Conservation (phyloP, 2,113 vertebrate genomes). For the Axis porcinus region DNA sequence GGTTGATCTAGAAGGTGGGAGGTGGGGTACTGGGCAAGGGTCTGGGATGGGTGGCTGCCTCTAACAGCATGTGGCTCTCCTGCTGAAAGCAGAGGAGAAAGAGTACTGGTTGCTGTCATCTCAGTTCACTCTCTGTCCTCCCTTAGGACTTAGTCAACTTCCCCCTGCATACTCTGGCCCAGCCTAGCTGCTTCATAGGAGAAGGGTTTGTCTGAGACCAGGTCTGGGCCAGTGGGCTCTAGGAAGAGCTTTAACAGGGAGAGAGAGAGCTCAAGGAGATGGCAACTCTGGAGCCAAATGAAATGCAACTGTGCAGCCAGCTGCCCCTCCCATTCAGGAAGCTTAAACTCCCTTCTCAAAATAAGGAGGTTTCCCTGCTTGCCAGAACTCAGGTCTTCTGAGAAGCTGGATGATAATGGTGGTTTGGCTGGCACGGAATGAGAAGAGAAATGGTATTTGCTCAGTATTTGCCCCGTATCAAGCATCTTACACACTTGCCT, state of each 20-base stretch:
- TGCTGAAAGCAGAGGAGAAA: neutral
- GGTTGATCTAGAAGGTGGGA: neutral
- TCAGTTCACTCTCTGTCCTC: neutral
- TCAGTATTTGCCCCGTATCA: neutral
- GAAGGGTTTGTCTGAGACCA: neutral
- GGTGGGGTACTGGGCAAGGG: neutral
- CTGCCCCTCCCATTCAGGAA: neutral
- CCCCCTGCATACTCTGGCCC: neutral
- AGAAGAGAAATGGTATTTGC: neutral
- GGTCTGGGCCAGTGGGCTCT: neutral
- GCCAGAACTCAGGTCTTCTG: neutral
- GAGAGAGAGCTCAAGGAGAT: neutral
- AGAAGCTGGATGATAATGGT: neutral
- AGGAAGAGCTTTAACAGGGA: neutral
- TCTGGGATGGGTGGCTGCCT: neutral
- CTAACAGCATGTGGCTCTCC: neutral
- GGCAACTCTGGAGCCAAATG: neutral
- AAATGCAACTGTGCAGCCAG: neutral
- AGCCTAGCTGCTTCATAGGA: neutral
- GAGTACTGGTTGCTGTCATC: neutral
- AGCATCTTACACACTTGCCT: neutral
- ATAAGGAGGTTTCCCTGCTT: neutral
- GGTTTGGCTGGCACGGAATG: neutral
- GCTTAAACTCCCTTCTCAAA: neutral
- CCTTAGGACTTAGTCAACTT: neutral